These are phyloP conservation scores for Nerophis lumbriciformis DNA, from an alignment of 2,113 vertebrate species.

Conservation along the genomic window DNA sequence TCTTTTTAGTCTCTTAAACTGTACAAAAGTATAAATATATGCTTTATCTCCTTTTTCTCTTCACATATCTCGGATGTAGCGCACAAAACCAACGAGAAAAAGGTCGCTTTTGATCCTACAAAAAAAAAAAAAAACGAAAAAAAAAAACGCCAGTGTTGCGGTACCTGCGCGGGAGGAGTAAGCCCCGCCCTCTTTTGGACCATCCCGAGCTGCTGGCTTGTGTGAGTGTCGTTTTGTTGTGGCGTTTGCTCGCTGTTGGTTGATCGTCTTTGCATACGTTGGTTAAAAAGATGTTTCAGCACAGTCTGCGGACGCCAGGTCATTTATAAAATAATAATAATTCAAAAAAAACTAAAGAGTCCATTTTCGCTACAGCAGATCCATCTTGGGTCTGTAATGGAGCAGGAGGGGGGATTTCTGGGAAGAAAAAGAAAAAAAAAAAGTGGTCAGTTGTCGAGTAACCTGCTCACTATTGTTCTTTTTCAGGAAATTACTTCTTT, in stretches of 20 bases:
- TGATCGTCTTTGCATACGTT: slow-evolving; percentile 91
- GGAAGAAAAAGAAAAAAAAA: slow-evolving; percentile 13
- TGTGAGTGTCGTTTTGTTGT: slow-evolving; percentile 42
- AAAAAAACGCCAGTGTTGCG: slow-evolving; percentile 43
- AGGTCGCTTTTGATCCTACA: slow-evolving; percentile 48
- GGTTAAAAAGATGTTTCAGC: slow-evolving; percentile 50
- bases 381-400: slow-evolving; percentile 99
- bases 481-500: neutral
- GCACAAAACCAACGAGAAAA: slow-evolving; percentile 40
- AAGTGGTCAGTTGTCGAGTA: neutral
- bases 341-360: slow-evolving; percentile 54
- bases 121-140: slow-evolving; percentile 14
- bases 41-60: slow-evolving; percentile 67
- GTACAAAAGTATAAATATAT: slow-evolving; percentile 96
- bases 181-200: slow-evolving; percentile 4
- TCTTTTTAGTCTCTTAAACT: slow-evolving; percentile 74
- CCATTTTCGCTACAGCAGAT: slow-evolving; percentile 90
- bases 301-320: slow-evolving; percentile 65
- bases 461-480: slow-evolving; percentile 6
- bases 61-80: slow-evolving; percentile 75
- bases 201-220: slow-evolving; percentile 51
- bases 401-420: slow-evolving; percentile 98
- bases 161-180: slow-evolving; percentile 71
- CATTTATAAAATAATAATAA: neutral
- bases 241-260: slow-evolving; percentile 73